Evolutionary conservation across 2,113 vertebrate genomes (phyloP), one percentile per base, ranked within the genome.

Genomic region (Lasiurus borealis): DNA sequence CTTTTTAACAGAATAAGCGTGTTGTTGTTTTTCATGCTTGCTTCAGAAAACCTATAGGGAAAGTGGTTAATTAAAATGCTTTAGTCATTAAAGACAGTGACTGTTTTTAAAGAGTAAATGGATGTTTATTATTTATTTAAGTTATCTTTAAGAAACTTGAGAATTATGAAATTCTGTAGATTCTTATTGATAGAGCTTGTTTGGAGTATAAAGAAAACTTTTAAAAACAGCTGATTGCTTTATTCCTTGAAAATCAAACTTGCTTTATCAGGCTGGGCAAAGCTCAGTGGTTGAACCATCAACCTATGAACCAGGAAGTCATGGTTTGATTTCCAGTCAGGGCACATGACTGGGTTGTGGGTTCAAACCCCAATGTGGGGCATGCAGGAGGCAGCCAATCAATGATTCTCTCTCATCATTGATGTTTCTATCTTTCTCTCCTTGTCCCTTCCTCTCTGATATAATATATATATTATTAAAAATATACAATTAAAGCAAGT

Each of bases 241-340:
- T 27, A 93, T 59, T 95, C 2, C 16, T 88, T 91, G 31, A 19
- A 59, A 75, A 34, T 90, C 7, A 94, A 88, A 62, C 52, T 78
- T 1, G 6, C 6, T 48, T 81, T 91, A 8, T 59, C 57, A 59
- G 57, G 21, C 57, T 59, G 57, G 57, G 57, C 57, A 6, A 59
- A 23, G 21, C 21, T 59, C 57, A 59, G 8, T 57, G 57, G 21
- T 59, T 59, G 21, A 57, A 59, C 57, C 21, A 8, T 59, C 57
- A 59, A 59, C 57, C 57, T 59, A 59, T 59, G 57, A 10, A 59
- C 21, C 57, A 59, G 57, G 21, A 59, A 23, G 57, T 25, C 57
- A 59, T 0, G 1, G 21, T 59, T 59, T 25, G 57, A 23, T 59
- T 59, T 21, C 21, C 57, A 1, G 57, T 59, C 8, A 59, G 57